Percentiles rank a stretch among this genome's conserved stretches.
Conservation (phyloP, 2,113 vertebrate species). For the Pterocles orientalis region DNA sequence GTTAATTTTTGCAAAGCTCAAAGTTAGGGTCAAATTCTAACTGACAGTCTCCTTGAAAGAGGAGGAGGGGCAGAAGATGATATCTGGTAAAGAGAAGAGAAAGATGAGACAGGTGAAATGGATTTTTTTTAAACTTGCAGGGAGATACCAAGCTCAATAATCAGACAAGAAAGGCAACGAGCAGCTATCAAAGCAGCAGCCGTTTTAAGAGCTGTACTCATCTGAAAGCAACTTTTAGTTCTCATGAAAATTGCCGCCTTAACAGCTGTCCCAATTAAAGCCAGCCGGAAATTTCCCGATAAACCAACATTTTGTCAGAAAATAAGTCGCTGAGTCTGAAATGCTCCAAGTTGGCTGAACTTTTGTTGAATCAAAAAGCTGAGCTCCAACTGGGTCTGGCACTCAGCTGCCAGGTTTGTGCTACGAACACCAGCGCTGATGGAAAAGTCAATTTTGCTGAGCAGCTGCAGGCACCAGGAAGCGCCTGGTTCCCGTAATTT, state of each 20-base stretch:
- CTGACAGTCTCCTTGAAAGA: slow-evolving; percentile 38
- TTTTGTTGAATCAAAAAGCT: not conserved
- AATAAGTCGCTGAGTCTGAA: slow-evolving; percentile 57
- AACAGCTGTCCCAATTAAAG: slow-evolving; percentile 65
- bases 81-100: not conserved
- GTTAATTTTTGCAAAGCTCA: slow-evolving; percentile 43
- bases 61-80: not conserved
- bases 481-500: not conserved
- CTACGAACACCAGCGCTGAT: not conserved
- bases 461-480: slow-evolving; percentile 58
- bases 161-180: slow-evolving; percentile 49
- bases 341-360: slow-evolving; percentile 49
- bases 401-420: slow-evolving; percentile 45
- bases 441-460: slow-evolving; percentile 38
- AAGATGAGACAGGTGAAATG: slow-evolving; percentile 13
- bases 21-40: slow-evolving; percentile 18
- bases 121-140: slow-evolving; percentile 20
- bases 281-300: slow-evolving; percentile 56
- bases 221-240: slow-evolving; percentile 11
- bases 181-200: slow-evolving; percentile 60
- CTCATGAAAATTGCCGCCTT: slow-evolving; percentile 28
- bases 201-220: slow-evolving; percentile 39
- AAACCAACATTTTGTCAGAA: slow-evolving; percentile 12
- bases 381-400: not conserved
- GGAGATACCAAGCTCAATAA: slow-evolving; percentile 53